phyloP scores from a whole-genome alignment of 2,888 invertebrate genomes.

The Polymixis flavicincta region DNA sequence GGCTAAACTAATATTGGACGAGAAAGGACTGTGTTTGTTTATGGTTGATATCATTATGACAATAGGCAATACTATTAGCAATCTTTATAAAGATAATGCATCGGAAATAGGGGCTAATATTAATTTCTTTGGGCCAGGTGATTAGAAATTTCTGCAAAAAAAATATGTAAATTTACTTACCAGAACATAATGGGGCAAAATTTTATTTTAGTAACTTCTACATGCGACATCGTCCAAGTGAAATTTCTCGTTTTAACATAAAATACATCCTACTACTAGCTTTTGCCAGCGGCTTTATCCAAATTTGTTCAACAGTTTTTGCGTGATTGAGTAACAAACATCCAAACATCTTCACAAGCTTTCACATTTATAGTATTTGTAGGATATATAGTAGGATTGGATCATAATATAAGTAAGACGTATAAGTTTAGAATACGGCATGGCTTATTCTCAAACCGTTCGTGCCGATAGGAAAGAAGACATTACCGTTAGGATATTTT shows the following conservation, averaged over 20 bases:
- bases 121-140: not conserved
- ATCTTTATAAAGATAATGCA: conserved; percentile 1
- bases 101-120: not conserved
- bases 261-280: no score
- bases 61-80: not conserved
- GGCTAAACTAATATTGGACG: conserved; percentile 41
- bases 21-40: conserved; percentile 29
- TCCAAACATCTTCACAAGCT: no score
- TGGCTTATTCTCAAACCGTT: not conserved
- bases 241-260: not conserved
- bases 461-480: not conserved
- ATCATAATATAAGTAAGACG: no score
- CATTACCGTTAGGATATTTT: not conserved
- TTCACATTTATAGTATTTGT: no score
- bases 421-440: not conserved
- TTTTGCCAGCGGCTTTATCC: no score
- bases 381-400: no score
- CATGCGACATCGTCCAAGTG: not conserved
- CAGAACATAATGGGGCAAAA: no score
- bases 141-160: not conserved
- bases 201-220: not conserved
- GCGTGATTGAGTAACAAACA: no score
- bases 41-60: not conserved
- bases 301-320: no score
- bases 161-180: not conserved